These are phyloP conservation scores for Hippopotamus amphibius DNA, from an alignment of 2,113 vertebrate genomes.

Conservation along the genomic window DNA sequence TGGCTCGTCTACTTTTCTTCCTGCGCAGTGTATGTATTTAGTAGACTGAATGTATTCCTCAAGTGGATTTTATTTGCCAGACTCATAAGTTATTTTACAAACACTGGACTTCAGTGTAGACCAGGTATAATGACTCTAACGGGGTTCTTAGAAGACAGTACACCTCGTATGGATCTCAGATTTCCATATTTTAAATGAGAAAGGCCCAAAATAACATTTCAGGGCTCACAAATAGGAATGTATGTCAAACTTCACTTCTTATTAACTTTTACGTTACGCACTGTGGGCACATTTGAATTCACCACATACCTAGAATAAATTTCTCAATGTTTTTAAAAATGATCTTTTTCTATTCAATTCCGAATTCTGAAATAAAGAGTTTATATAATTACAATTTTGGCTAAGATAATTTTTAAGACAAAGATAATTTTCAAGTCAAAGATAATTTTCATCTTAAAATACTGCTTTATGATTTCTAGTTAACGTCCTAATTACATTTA, in stretches of 20 bases:
- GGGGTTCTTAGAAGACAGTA: not conserved
- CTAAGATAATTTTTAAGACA: constrained; percentile 23
- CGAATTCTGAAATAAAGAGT: constrained; percentile 21
- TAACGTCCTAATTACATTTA: constrained; percentile 42
- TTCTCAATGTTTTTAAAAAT: constrained; percentile 22
- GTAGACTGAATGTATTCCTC: constrained; percentile 1
- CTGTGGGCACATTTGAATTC: not conserved
- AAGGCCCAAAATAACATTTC: constrained; percentile 59
- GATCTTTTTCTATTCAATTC: not conserved
- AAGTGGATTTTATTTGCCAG: not conserved
- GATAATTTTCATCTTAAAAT: constrained; percentile 52
- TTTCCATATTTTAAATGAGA: constrained; percentile 54
- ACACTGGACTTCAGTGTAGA: constrained; percentile 3
- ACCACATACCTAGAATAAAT: constrained; percentile 15
- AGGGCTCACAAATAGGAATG: not conserved
- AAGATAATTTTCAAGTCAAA: constrained; percentile 49
- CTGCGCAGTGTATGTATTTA: not conserved
- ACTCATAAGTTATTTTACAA: constrained; percentile 45
- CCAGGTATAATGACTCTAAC: constrained; percentile 1
- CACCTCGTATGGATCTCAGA: not conserved
- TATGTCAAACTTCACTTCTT: not conserved
- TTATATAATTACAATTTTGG: not conserved
- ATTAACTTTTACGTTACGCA: not conserved
- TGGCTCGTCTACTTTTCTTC: not conserved
- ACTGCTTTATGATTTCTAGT: constrained; percentile 53